These are phyloP conservation scores for Microctenopoma lineatum DNA, from an alignment of 2,797 vertebrate genomes.

Conservation along the genomic window DNA sequence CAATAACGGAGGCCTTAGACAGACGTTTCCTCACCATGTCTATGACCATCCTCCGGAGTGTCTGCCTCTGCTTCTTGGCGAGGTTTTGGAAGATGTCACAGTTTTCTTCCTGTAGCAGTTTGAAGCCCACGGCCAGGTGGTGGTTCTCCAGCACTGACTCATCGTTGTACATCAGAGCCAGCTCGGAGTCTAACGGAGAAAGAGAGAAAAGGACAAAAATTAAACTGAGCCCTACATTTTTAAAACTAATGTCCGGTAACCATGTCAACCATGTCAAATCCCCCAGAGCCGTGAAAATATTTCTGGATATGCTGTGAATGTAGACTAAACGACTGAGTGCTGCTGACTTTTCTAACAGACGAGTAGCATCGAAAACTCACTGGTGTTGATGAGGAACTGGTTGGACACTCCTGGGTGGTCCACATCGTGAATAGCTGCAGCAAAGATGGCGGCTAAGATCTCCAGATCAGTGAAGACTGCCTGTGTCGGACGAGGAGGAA, in stretches of 20 bases:
- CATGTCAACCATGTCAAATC: constrained; percentile 32
- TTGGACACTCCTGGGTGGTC: constrained; percentile 99
- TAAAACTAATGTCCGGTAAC: constrained; percentile 36
- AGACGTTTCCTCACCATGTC: constrained; percentile 90
- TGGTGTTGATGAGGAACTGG: constrained; percentile 99
- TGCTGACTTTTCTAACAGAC: background rate
- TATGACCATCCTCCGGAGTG: constrained; percentile 96
- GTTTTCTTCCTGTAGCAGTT: constrained; percentile 96
- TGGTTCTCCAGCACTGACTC: constrained; percentile 99
- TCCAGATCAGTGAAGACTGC: constrained; percentile 98
- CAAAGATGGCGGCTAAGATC: constrained; percentile 97
- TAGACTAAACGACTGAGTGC: constrained; percentile 23
- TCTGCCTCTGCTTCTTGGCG: constrained; percentile 94
- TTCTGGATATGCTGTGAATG: constrained; percentile 9
- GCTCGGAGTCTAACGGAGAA: constrained; percentile 89
- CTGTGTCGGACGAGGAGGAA: constrained; percentile 72
- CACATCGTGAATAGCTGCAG: constrained; percentile 97
- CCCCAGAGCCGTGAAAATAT: constrained; percentile 13
- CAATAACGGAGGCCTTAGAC: background rate
- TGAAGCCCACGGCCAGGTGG: constrained; percentile 97
- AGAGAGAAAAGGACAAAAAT: constrained; percentile 27
- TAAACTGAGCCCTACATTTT: constrained; percentile 32
- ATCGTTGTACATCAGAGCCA: constrained; percentile 99
- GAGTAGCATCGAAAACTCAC: constrained; percentile 83
- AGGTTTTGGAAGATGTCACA: constrained; percentile 99